phyloP scores from a whole-genome alignment of 2,113 vertebrate genomes.

The Egretta garzetta region DNA sequence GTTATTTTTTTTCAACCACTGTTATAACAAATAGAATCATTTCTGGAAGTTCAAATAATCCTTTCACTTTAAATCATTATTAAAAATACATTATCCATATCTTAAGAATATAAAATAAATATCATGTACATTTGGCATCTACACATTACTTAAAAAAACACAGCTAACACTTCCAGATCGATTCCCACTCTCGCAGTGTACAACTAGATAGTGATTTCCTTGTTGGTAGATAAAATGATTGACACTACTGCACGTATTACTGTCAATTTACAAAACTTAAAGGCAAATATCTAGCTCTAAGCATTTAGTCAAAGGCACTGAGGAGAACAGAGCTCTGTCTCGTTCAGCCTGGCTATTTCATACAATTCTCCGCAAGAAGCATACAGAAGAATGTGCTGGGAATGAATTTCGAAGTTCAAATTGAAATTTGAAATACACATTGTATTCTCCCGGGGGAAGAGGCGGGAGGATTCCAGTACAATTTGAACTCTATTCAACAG shows the following conservation, averaged over 20 bases:
- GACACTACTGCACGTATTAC: background rate
- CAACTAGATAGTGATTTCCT: background rate
- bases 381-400: background rate
- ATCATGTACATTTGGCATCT: background rate
- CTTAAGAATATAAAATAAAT: background rate
- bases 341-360: background rate
- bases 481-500: background rate
- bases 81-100: background rate
- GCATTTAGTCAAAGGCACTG: background rate
- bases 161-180: background rate
- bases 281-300: background rate
- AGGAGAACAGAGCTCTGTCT: background rate
- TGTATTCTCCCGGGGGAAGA: background rate
- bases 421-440: conserved; percentile 38
- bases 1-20: background rate
- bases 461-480: background rate
- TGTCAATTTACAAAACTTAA: background rate
- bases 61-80: background rate
- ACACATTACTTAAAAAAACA: background rate
- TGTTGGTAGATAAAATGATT: background rate
- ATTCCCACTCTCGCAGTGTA: background rate
- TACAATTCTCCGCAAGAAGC: background rate
- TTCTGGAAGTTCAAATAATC: background rate
- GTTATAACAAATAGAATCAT: background rate
- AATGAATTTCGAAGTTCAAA: conserved; percentile 40